Percentiles rank a stretch among this genome's conserved stretches.
These are phyloP conservation scores for Drosophila ambigua DNA, from an alignment of 1,140 invertebrate genomes.

Conservation along the genomic window DNA sequence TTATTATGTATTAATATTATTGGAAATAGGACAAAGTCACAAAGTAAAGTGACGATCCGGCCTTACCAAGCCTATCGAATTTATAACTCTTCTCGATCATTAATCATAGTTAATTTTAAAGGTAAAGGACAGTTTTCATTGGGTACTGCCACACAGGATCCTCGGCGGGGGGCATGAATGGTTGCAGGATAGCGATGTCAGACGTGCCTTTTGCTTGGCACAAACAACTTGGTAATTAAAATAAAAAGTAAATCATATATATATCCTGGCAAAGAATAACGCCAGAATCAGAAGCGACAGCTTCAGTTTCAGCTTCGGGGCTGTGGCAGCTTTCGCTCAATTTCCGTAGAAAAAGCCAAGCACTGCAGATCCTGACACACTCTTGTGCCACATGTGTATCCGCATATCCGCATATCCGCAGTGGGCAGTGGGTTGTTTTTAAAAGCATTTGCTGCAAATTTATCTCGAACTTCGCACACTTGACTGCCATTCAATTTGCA, in stretches of 20 bases:
- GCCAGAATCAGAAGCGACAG: conserved; percentile 5
- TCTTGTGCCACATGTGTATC: conserved; percentile 7
- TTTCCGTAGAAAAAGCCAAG: conserved; percentile 30
- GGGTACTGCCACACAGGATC: too few relatives aligned
- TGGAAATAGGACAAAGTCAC: too few relatives aligned
- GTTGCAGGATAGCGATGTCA: too few relatives aligned
- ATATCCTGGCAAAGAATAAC: conserved; percentile 25
- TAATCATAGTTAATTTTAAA: too few relatives aligned
- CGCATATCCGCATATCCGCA: background rate
- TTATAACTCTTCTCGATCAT: too few relatives aligned
- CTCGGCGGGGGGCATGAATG: too few relatives aligned
- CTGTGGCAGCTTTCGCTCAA: background rate
- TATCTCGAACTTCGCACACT: conserved; percentile 81
- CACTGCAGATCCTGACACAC: conserved; percentile 35
- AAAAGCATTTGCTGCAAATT: conserved; percentile 80
- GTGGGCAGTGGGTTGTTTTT: conserved; percentile 58
- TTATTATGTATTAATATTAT: too few relatives aligned
- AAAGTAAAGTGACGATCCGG: too few relatives aligned
- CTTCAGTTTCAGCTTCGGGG: background rate
- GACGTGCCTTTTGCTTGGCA: conserved; percentile 30
- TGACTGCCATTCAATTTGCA: conserved; percentile 82
- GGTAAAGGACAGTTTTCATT: too few relatives aligned
- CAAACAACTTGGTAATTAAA: conserved; percentile 78
- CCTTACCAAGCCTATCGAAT: too few relatives aligned
- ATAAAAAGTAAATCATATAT: conserved; percentile 77